These are phyloP conservation scores for Lycia hirtaria DNA, from an alignment of 2,888 invertebrate species.

Conservation along the genomic window DNA sequence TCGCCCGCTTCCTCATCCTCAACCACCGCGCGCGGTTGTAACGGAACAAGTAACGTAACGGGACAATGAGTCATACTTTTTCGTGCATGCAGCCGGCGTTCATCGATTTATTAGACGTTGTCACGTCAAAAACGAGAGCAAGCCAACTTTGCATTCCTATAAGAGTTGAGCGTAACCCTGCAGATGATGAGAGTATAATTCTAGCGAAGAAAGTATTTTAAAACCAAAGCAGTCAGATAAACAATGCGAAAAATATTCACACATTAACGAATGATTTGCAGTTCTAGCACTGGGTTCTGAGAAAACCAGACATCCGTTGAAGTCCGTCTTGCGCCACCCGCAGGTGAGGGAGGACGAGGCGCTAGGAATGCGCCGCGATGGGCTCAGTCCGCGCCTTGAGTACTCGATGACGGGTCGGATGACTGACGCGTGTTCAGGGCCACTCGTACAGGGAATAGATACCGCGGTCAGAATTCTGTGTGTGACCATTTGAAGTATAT, in stretches of 20 bases:
- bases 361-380: conserved; percentile 11
- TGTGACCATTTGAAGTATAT: too few relatives aligned
- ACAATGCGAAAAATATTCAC: conserved; percentile 3
- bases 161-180: too few relatives aligned
- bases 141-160: too few relatives aligned
- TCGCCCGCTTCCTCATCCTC: too few relatives aligned
- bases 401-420: neutral
- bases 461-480: neutral
- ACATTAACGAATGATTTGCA: conserved; percentile 2
- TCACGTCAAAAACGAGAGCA: too few relatives aligned
- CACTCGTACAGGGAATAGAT: too few relatives aligned
- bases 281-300: conserved; percentile 9
- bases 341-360: conserved; percentile 3
- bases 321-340: neutral
- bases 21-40: too few relatives aligned
- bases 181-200: conserved; percentile 47
- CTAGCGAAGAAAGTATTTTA: neutral
- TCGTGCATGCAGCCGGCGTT: too few relatives aligned
- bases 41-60: too few relatives aligned
- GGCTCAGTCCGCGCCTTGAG: conserved; percentile 13
- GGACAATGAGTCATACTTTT: too few relatives aligned
- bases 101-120: too few relatives aligned
- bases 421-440: conserved; percentile 12
- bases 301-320: conserved; percentile 16
- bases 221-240: neutral